phyloP scores from a whole-genome alignment of 2,113 vertebrate species.

The Vidua macroura region DNA sequence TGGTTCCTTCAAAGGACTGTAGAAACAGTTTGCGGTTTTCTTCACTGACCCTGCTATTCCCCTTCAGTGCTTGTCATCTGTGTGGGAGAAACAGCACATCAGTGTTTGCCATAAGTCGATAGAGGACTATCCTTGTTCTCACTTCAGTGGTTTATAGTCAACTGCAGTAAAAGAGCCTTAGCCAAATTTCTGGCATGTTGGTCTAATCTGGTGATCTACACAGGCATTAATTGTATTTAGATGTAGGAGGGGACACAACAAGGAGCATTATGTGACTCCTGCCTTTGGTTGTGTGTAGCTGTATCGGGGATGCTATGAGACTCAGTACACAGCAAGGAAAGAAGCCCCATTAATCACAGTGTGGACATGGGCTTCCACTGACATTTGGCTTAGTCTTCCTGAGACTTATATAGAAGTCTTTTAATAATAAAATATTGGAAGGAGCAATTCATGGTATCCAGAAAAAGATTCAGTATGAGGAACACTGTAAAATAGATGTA shows the following conservation, averaged over 20 bases:
- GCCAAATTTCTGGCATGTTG: neutral
- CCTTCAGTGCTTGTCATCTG: neutral
- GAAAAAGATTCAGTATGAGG: neutral
- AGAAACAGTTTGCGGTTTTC: neutral
- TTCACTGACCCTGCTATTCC: neutral
- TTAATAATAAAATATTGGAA: neutral
- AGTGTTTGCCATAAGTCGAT: neutral
- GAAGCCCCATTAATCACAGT: neutral
- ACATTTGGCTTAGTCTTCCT: neutral
- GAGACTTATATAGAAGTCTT: neutral
- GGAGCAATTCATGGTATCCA: neutral
- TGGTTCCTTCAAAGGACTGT: neutral
- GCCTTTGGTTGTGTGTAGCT: neutral
- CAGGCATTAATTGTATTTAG: neutral
- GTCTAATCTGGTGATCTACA: neutral
- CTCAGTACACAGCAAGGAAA: neutral
- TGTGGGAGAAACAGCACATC: neutral
- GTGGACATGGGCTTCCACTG: accelerated
- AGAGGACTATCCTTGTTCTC: neutral
- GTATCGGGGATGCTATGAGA: neutral
- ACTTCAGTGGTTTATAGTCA: neutral
- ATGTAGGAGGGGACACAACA: neutral
- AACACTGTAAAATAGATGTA: neutral
- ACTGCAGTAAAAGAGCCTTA: neutral
- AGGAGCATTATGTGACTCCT: neutral